These are phyloP conservation scores for Cyrtodaria siliqua DNA, from an alignment of 2,888 invertebrate species.

Conservation along the genomic window DNA sequence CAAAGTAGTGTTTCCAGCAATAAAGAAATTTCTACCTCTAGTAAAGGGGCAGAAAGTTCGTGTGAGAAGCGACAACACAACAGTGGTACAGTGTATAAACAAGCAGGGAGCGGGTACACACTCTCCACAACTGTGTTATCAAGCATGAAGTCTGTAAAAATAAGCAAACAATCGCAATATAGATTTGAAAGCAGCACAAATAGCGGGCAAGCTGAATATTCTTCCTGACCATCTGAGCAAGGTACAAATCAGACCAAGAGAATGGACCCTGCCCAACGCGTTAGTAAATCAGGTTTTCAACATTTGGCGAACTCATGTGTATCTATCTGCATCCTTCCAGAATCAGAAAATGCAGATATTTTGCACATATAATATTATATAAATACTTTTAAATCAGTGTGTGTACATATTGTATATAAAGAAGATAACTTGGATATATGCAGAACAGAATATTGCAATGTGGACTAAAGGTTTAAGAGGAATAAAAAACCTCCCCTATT, in stretches of 20 bases:
- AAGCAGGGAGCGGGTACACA: conserved; percentile 25
- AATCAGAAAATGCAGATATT: too few species aligned
- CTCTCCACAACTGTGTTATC: conserved; percentile 6
- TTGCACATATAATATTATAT: too few species aligned
- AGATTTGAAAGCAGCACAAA: conserved; percentile 9
- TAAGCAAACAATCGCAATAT: not conserved
- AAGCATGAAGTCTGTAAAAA: conserved; percentile 4
- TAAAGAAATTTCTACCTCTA: conserved; percentile 1
- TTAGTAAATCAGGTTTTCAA: not conserved
- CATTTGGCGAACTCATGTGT: not conserved
- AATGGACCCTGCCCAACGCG: not conserved
- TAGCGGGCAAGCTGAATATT: conserved; percentile 10
- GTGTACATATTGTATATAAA: too few species aligned
- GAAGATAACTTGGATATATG: too few species aligned
- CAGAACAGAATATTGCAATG: too few species aligned
- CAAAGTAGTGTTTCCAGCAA: conserved; percentile 12
- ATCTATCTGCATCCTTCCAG: conserved; percentile 9
- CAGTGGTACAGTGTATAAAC: conserved; percentile 33
- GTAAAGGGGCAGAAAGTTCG: conserved; percentile 9
- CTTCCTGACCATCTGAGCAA: conserved; percentile 8
- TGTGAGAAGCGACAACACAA: conserved; percentile 23
- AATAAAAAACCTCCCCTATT: too few species aligned
- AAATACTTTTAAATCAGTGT: too few species aligned
- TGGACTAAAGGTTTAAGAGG: too few species aligned
- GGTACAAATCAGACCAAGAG: not conserved